Base-by-base conservation (phyloP, 2,888 invertebrate genomes). In the Carcina quercana region DNA sequence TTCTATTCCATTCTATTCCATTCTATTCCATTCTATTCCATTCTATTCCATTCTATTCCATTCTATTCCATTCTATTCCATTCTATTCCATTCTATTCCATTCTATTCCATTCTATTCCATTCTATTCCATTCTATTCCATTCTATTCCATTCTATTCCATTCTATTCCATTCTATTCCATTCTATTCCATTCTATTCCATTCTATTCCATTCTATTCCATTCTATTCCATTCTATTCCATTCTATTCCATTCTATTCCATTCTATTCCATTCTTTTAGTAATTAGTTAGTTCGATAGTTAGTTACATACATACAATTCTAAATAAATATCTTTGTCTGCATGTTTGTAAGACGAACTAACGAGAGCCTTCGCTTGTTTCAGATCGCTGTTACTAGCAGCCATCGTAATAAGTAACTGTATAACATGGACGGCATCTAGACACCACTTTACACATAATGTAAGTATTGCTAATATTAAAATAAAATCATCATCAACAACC, bases 331-430 rank as follows among this genome's bases (percentile, higher is more conserved):
- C n/a, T n/a, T n/a, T n/a, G n/a, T n/a, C n/a, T n/a, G n/a, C n/a
- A n/a, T n/a, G n/a, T n/a, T n/a, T n/a, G n/a, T n/a, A n/a, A n/a
- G n/a, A n/a, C n/a, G n/a, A n/a, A n/a, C n/a, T n/a, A n/a, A n/a
- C n/a, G n/a, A n/a, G n/a, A n/a, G n/a, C n/a, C n/a, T n/a, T n/a
- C n/a, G n/a, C 17, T 60, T 52, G 50, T 68, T 70, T 35, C 82
- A 83, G 83, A 72, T 82, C 74, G 68, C 75, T 82, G 79, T 69
- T 82, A 7, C 21, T 80, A 30, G 79, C 79, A 72, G 80, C 64
- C 47, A 61, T 82, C 68, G 56, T 80, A 42, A 52, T 82, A 68
- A 67, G 73, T 70, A 73, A 79, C 61, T 76, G 76, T 57, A 65
- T 82, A 59, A 65, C 76, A 50, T 82, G 82, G 82, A 75, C 78